A percentile compares a stretch with the other conserved stretches of the same genome.
phyloP scores from a whole-genome alignment of 2,113 vertebrate genomes.

The Chitala chitala region DNA sequence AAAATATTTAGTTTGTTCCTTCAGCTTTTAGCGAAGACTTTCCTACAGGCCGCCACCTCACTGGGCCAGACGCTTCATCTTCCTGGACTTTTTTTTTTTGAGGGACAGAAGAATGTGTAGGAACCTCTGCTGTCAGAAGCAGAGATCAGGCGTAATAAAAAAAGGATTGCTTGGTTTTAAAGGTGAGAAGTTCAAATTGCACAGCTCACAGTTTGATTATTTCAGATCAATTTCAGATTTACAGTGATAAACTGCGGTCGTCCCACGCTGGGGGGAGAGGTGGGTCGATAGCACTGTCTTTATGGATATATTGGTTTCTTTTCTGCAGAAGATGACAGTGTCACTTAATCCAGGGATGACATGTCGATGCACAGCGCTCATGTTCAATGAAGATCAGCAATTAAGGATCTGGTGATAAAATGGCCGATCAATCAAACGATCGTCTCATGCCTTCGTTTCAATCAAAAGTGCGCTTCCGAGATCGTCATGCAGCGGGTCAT shows the following conservation, averaged over 20 bases:
- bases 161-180: slow-evolving; percentile 17
- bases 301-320: slow-evolving; percentile 39
- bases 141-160: slow-evolving; percentile 15
- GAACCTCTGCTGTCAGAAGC: background rate
- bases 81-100: background rate
- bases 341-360: slow-evolving; percentile 31
- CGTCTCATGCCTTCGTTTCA: background rate
- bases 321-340: slow-evolving; percentile 31
- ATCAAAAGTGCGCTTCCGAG: slow-evolving; percentile 2
- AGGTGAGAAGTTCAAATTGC: slow-evolving; percentile 31
- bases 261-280: slow-evolving; percentile 1
- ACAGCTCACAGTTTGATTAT: slow-evolving; percentile 30
- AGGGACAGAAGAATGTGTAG: background rate
- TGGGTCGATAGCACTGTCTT: slow-evolving; percentile 34
- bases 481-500: background rate
- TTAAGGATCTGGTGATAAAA: slow-evolving; percentile 36
- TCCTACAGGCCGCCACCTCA: too few relatives aligned
- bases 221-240: slow-evolving; percentile 37
- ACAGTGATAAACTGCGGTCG: slow-evolving; percentile 27
- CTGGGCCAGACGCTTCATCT: too few relatives aligned
- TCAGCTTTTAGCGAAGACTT: too few relatives aligned
- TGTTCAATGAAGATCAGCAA: slow-evolving; percentile 36
- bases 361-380: slow-evolving; percentile 31
- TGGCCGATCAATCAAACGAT: slow-evolving; percentile 29
- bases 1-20: too few relatives aligned